Evolutionary conservation across 2,797 vertebrate species (phyloP).

Genomic region (Melanogrammus aeglefinus): DNA sequence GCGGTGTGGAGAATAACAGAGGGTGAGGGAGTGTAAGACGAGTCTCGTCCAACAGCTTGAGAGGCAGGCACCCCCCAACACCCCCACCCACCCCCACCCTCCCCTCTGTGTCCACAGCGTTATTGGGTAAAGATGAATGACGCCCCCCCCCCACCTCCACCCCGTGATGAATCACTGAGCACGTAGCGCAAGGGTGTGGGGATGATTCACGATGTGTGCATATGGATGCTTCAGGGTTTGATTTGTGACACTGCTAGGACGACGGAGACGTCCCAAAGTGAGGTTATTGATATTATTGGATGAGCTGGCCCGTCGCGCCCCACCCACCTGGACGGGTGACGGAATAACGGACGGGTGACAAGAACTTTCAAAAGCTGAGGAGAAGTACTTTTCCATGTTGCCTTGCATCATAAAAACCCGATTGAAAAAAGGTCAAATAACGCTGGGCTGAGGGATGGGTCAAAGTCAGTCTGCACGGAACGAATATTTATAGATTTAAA

Average conservation of each 20-base stretch:
- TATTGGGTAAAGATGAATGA: not conserved
- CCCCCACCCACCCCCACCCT: not conserved
- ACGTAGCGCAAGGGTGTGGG: not conserved
- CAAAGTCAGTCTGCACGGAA: not conserved
- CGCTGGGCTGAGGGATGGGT: not conserved
- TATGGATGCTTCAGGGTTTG: not conserved
- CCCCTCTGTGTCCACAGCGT: not conserved
- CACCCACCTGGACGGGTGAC: not conserved
- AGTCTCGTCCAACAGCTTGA: not conserved
- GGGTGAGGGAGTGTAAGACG: constrained; percentile 10
- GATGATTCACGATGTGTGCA: not conserved
- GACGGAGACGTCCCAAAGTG: not conserved
- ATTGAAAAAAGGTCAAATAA: not conserved
- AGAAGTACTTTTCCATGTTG: not conserved
- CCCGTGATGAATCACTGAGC: not conserved
- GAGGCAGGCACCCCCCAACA: not conserved
- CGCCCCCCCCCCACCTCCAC: not conserved
- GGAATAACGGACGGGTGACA: not conserved
- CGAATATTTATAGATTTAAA: not conserved
- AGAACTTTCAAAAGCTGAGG: not conserved
- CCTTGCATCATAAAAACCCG: not conserved
- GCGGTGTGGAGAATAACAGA: not conserved
- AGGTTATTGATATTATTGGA: not conserved
- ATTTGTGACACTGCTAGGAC: not conserved
- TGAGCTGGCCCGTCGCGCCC: not conserved